Conservation (phyloP, 2,888 invertebrate species). For the Drosophila nigritarsus region DNA sequence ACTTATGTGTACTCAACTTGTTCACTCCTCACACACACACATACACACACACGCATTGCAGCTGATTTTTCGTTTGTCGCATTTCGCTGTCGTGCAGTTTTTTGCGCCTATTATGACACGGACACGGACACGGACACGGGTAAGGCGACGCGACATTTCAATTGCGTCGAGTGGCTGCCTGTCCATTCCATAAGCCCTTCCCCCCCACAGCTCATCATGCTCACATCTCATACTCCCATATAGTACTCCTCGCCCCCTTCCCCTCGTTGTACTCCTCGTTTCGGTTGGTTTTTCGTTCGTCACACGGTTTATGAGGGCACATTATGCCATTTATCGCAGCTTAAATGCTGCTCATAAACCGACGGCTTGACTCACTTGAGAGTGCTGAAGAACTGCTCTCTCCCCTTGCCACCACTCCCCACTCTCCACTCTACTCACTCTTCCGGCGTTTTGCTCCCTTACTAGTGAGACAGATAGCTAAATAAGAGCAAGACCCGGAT, state of each 20-base stretch:
- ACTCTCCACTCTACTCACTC: neutral
- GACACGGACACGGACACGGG: conserved; percentile 54
- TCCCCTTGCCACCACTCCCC: neutral
- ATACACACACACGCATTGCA: conserved; percentile 15
- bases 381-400: conserved; percentile 17
- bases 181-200: conserved; percentile 14
- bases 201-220: neutral
- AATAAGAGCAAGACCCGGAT: conserved; percentile 36
- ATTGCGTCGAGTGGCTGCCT: conserved; percentile 63
- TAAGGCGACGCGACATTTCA: conserved; percentile 58
- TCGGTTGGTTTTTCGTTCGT: conserved; percentile 29
- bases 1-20: conserved; percentile 27
- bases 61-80: conserved; percentile 56
- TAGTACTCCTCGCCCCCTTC: neutral
- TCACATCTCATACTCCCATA: conserved; percentile 11
- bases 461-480: conserved; percentile 13
- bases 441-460: neutral
- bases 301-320: conserved; percentile 76
- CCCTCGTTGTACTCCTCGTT: neutral
- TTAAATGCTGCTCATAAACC: conserved; percentile 73
- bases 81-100: conserved; percentile 61
- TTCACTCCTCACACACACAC: conserved; percentile 20
- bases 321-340: conserved; percentile 79
- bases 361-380: conserved; percentile 57
- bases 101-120: conserved; percentile 79